These are phyloP conservation scores for Helobdella robusta DNA, from an alignment of 2,888 invertebrate species.

Conservation along the genomic window DNA sequence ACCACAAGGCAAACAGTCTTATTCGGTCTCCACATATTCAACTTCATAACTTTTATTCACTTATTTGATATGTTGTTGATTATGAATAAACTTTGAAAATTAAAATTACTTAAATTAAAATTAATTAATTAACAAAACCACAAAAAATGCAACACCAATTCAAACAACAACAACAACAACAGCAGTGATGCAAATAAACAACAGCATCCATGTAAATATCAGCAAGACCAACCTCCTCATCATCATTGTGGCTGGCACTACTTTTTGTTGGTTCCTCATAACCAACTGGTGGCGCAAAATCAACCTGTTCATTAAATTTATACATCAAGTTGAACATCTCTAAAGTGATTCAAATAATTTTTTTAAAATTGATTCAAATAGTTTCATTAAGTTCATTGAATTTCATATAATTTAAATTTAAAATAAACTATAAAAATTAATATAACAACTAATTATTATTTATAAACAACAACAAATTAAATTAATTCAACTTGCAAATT, in stretches of 20 bases:
- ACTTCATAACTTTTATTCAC: too few relatives aligned
- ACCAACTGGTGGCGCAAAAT: constrained; percentile 36
- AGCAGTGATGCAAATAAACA: neutral
- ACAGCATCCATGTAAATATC: neutral
- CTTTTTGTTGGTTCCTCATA: constrained; percentile 31
- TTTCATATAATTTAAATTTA: too few relatives aligned
- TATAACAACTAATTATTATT: too few relatives aligned
- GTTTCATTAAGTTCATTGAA: neutral
- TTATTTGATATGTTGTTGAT: too few relatives aligned
- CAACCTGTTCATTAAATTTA: constrained; percentile 28
- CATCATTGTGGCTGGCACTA: constrained; percentile 28
- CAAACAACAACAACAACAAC: neutral
- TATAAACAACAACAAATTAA: too few relatives aligned
- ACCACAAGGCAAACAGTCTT: too few relatives aligned
- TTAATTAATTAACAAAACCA: neutral
- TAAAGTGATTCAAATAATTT: neutral
- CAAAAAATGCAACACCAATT: neutral
- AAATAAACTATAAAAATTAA: too few relatives aligned
- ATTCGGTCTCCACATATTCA: too few relatives aligned
- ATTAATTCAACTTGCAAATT: too few relatives aligned
- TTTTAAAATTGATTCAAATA: neutral
- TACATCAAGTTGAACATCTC: too few relatives aligned
- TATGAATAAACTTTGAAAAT: neutral
- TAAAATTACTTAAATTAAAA: neutral
- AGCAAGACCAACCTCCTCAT: constrained; percentile 32